Base-by-base conservation (phyloP, 1,140 invertebrate genomes). In the Pseudobourletiella spinata region DNA sequence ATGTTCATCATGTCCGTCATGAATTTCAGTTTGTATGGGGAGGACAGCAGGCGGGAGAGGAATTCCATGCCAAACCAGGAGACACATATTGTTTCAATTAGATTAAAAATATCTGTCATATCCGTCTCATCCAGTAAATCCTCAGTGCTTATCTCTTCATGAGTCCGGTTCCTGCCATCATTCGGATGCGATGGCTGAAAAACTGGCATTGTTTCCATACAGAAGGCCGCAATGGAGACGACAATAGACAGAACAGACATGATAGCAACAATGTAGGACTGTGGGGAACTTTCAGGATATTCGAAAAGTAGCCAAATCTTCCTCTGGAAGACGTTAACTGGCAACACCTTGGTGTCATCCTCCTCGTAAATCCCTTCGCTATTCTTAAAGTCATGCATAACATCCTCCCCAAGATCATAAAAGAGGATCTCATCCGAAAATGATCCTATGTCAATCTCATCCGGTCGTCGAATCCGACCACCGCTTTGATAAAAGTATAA, bases 21-120 rank as follows among this genome's bases (percentile, higher is more conserved):
- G 71, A 92, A 92, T 68, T 82, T 80, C 71, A 84, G 80, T 66
- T 86, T 79, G 72, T 85, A 87, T 3, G 86, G 92, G 26, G 88
- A 86, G 72, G 91, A 89, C 68, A 91, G 81, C 65, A 91, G 86
- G 64, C 92, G 79, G 24, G 93, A 85, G 43, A 88, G 79, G 46
- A 98, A 84, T 75, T 98, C 93, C 67, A 98, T 85, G 2, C 91
- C 93, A 77, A 97, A 96, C 92, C 92, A 98, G n/a, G 89, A 87
- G 73, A 97, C 96, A 77, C 94, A 97, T 1, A 91, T 82, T 64
- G 92, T 84, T 72, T 97, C 93, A 58, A 96, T 85, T 73, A 94
- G 92, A 77, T 93, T 91, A 78, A 95, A 95, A 1, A 63, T 59
- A 35, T 64, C 63, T 29, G 18, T 2, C 1, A 62, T 20, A 28